Evolutionary conservation across 2,888 invertebrate genomes (phyloP).

Genomic region (Choristoneura rosaceana): DNA sequence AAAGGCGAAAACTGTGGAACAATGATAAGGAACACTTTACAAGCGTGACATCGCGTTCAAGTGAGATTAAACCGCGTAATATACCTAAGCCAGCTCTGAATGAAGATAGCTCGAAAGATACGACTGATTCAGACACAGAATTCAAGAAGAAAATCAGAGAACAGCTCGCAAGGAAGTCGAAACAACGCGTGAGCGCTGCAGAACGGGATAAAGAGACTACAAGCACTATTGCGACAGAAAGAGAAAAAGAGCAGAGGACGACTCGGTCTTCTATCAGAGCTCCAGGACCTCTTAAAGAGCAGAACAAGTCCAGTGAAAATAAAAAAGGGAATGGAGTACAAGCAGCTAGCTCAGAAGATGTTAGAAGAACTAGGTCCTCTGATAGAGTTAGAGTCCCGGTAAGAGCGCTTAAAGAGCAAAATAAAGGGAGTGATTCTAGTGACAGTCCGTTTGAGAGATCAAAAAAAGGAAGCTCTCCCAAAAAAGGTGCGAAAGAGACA

Average conservation of each 20-base stretch:
- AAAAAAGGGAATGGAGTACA: neutral
- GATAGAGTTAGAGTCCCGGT: neutral
- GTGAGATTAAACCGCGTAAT: slow-evolving; percentile 8
- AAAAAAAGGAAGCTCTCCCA: neutral
- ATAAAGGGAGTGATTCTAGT: slow-evolving; percentile 4
- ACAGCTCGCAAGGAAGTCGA: slow-evolving; percentile 3
- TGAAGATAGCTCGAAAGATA: slow-evolving; percentile 9
- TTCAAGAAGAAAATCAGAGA: slow-evolving; percentile 16
- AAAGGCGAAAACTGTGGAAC: slow-evolving; percentile 29
- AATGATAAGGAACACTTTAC: slow-evolving; percentile 19
- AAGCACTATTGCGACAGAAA: neutral
- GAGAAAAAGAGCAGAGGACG: neutral
- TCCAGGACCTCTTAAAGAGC: neutral
- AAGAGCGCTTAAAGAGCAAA: neutral
- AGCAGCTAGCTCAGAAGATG: neutral
- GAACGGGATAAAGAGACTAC: neutral
- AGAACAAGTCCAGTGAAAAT: neutral
- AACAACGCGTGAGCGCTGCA: neutral
- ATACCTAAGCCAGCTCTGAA: slow-evolving; percentile 4
- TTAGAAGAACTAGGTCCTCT: neutral
- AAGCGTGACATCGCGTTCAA: slow-evolving; percentile 12
- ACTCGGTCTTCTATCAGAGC: slow-evolving; percentile 16
- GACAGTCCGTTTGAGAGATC: slow-evolving; percentile 10
- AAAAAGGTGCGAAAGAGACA: neutral
- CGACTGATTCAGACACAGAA: slow-evolving; percentile 23